phyloP scores from a whole-genome alignment of 2,888 invertebrate species.

The Callinectes sapidus region DNA sequence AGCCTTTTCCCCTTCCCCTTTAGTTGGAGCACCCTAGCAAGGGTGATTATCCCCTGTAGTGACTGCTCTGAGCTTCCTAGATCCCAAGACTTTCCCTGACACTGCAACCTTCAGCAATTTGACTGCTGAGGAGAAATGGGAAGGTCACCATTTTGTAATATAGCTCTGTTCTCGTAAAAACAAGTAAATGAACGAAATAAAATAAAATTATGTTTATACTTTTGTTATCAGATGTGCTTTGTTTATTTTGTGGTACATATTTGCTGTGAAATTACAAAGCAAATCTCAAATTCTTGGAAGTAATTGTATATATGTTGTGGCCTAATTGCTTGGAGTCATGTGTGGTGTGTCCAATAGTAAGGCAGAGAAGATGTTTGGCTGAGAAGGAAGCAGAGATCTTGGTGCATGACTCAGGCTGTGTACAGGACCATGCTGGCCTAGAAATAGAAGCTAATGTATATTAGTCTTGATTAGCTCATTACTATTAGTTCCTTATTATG shows the following conservation, averaged over 20 bases:
- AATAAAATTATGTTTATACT: not conserved
- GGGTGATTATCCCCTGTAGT: conserved; percentile 24
- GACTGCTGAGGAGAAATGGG: conserved; percentile 15
- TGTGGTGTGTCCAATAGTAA: not conserved
- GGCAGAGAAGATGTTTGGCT: not conserved
- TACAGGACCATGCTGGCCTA: not conserved
- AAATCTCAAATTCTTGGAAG: not conserved
- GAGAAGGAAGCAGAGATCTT: not conserved
- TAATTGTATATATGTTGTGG: conserved; percentile 4
- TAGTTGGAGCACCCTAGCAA: not conserved
- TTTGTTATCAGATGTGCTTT: not conserved
- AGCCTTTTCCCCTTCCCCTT: conserved; percentile 29
- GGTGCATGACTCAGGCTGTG: not conserved
- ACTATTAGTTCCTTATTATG: not conserved
- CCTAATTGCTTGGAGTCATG: conserved; percentile 2
- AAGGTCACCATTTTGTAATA: not conserved
- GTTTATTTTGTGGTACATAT: not conserved
- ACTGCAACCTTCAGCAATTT: not conserved
- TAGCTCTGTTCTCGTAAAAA: not conserved
- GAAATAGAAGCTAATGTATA: not conserved
- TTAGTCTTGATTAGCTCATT: not conserved
- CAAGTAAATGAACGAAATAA: not conserved
- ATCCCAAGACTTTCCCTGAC: not conserved
- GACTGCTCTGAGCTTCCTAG: not conserved
- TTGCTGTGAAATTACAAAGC: not conserved